Percentiles rank a stretch among this genome's conserved stretches.
Evolutionary conservation across 2,888 invertebrate genomes (phyloP).

Genomic region (Myathropa florea): DNA sequence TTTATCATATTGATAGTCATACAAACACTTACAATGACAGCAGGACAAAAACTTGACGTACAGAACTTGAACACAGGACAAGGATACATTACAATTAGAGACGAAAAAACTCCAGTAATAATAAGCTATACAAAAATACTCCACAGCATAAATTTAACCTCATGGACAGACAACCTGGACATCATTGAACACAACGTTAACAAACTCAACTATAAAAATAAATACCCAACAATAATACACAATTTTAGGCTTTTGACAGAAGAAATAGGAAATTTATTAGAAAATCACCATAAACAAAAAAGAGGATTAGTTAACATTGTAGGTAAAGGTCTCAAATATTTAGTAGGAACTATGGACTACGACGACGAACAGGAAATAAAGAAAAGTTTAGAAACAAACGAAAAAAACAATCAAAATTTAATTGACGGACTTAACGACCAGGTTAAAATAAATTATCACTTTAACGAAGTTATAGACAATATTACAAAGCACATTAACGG

Average conservation of each 20-base stretch:
- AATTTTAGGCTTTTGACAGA: neutral
- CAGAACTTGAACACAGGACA: constrained; percentile 12
- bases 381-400: constrained; percentile 4
- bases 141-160: too few relatives aligned
- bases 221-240: constrained; percentile 23
- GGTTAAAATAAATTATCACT: constrained; percentile 11
- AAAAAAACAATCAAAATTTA: constrained; percentile 14
- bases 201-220: neutral
- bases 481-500: constrained; percentile 25
- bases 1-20: neutral
- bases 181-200: too few relatives aligned
- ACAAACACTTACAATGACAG: neutral
- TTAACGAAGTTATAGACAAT: constrained; percentile 16
- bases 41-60: constrained; percentile 6
- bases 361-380: too few relatives aligned
- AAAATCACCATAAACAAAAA: neutral
- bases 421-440: constrained; percentile 19
- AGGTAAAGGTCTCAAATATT: constrained; percentile 11
- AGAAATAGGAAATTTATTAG: neutral
- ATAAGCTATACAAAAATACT: too few relatives aligned
- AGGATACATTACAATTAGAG: constrained; percentile 10
- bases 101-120: too few relatives aligned
- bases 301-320: constrained; percentile 9
- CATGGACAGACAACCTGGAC: too few relatives aligned
- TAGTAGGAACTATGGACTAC: constrained; percentile 25